Evolutionary conservation across 1,140 invertebrate genomes (phyloP).

Genomic region (Tetramorium parvispinum): DNA sequence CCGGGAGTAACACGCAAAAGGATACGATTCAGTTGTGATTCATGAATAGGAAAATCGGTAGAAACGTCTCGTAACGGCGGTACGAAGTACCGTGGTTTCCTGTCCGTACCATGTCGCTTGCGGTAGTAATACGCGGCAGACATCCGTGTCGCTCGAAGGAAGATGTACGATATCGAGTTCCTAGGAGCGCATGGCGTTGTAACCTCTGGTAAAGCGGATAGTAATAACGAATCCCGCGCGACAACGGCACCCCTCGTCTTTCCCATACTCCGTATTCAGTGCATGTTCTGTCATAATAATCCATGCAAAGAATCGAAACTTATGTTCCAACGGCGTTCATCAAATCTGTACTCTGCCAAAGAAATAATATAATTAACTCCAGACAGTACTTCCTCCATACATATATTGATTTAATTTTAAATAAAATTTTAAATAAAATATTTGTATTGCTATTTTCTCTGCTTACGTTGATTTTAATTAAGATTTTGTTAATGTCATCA

Average conservation of each 20-base stretch:
- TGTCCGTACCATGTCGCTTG: constrained; percentile 30
- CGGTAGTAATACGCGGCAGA: constrained; percentile 63
- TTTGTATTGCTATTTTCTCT: not conserved
- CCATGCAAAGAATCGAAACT: not conserved
- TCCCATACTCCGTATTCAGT: not conserved
- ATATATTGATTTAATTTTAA: not conserved
- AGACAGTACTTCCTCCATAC: not conserved
- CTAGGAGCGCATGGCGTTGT: constrained; percentile 33
- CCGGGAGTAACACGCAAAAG: constrained; percentile 1
- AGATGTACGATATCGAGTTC: constrained; percentile 65
- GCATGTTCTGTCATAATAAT: not conserved
- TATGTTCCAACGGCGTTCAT: not conserved
- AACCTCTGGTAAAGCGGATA: constrained; percentile 20
- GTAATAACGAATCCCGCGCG: constrained; percentile 66
- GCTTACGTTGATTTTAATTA: not conserved
- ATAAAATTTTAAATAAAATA: constrained; percentile 7
- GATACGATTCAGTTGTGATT: constrained; percentile 56
- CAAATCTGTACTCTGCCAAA: not conserved
- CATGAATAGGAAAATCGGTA: constrained; percentile 67
- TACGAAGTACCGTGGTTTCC: constrained; percentile 38
- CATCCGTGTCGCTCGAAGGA: constrained; percentile 71
- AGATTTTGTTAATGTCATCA: not conserved
- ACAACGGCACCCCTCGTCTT: constrained; percentile 9
- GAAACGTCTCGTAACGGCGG: constrained; percentile 45
- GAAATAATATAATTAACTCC: not conserved